Evolutionary conservation across 64 coral and sea anemone species (phyloP).

Genomic region (Porites australiensis): DNA sequence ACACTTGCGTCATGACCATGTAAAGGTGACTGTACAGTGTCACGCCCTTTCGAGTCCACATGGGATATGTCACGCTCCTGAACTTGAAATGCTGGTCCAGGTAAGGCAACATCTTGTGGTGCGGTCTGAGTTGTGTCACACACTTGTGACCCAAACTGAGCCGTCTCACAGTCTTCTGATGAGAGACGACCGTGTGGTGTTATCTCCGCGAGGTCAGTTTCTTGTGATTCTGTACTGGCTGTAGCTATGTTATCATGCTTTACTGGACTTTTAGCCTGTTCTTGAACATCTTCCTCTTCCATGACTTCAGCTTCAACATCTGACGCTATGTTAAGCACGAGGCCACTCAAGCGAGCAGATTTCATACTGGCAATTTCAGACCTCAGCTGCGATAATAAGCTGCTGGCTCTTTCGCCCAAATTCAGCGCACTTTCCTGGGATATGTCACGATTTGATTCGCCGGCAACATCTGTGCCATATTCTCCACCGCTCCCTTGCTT

Average conservation of each 20-base stretch:
- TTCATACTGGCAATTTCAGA: conserved; percentile 68
- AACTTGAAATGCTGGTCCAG: not conserved
- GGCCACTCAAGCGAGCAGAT: conserved; percentile 34
- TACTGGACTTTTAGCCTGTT: not conserved
- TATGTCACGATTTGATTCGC: not conserved
- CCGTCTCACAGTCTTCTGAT: not conserved
- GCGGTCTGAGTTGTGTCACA: not conserved
- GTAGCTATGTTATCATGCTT: not conserved
- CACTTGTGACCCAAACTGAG: not conserved
- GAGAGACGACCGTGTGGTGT: not conserved
- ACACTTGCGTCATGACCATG: not conserved
- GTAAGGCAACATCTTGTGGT: not conserved
- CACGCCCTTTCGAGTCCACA: not conserved
- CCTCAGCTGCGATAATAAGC: conserved; percentile 29
- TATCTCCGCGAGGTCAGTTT: not conserved
- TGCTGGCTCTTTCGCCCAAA: conserved; percentile 46
- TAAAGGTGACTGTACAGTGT: not conserved
- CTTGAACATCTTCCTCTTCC: not conserved
- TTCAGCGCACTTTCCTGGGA: not conserved
- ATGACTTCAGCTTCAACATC: not conserved
- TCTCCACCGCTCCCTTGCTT: not conserved
- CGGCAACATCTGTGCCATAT: not conserved
- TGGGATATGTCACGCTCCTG: not conserved
- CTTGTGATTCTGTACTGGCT: not conserved
- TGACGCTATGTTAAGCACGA: not conserved